Base-by-base conservation (phyloP, 2,888 invertebrate species). In the Pristionchus maxplancki region DNA sequence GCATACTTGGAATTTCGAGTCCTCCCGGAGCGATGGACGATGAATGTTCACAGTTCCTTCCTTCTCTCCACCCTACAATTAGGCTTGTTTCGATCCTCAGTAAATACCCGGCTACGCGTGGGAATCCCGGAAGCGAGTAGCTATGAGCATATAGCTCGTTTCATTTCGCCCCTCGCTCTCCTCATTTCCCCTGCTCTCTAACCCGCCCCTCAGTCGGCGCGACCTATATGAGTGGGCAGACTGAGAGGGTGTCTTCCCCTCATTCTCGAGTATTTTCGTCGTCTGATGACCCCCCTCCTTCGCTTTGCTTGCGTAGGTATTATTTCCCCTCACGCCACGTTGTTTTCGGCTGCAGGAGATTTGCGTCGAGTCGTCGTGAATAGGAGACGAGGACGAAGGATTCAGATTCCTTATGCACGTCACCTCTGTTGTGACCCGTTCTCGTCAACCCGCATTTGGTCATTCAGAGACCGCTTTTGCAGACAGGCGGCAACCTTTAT, bases 81-180 rank as follows among this genome's bases (percentile, higher is more conserved):
- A 24, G 20, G 24, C 50, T 15, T 58, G 24, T n/a, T 58, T 58
- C 58, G n/a, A 9, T 5, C 24, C 1, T 20, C n/a, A 58, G 58
- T 58, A 58, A 58, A 58, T 58, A 58, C 9, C 24, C 58, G n/a
- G 24, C n/a, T 24, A 24, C 58, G 53, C 58, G 58, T 20, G 58
- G 5, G 58, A 58, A 58, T 58, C 58, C 58, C 58, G 58, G 58
- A 58, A 58, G 58, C 87, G 71, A 87, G 67, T 31, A 87, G 87
- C 31, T 31, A 13, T 11, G 64, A 31, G 13, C 31, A 11, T 9
- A 8, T 20, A 58, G 64, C 31, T 64, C 64, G 31, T 64, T 64
- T 31, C 11, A 64, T 64, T 31, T 64, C 31, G 31, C 11, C 28
- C 11, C 64, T 64, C 64, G 15, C 15, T 15, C 34, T 64, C 31